Evolutionary conservation across 2,113 vertebrate genomes (phyloP).

Genomic region (Coreoperca whiteheadi): DNA sequence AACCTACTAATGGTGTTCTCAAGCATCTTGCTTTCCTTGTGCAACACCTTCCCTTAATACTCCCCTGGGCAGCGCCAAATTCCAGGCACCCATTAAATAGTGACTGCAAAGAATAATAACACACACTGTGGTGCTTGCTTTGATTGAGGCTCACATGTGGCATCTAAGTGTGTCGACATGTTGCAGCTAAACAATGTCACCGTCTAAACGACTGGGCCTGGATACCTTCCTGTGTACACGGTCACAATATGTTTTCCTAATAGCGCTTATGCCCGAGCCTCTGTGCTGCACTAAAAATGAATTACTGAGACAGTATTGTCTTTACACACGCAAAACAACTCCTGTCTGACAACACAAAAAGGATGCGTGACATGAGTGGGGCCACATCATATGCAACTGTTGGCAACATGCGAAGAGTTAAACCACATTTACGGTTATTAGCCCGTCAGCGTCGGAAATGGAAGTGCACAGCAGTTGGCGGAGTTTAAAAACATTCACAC

Average conservation of each 20-base stretch:
- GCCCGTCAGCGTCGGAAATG: background rate
- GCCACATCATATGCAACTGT: background rate
- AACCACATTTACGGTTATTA: background rate
- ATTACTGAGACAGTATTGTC: conserved; percentile 32
- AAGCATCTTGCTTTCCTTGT: background rate
- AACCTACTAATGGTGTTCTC: background rate
- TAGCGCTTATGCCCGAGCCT: background rate
- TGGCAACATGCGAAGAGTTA: background rate
- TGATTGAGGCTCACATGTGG: conserved; percentile 22
- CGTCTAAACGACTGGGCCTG: background rate
- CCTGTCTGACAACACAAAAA: conserved; percentile 18
- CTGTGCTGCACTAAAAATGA: conserved; percentile 31
- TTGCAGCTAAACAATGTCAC: conserved; percentile 3
- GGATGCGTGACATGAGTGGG: background rate
- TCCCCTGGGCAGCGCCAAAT: conserved; percentile 7
- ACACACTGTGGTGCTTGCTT: background rate
- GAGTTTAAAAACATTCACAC: conserved; percentile 6
- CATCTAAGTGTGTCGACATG: conserved; percentile 2
- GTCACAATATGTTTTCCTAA: conserved; percentile 29
- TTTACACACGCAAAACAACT: background rate
- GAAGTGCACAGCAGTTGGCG: background rate
- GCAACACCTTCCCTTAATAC: background rate
- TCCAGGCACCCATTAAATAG: conserved; percentile 10
- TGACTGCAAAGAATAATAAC: conserved; percentile 9
- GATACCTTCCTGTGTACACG: background rate